Evolutionary conservation across 2,888 invertebrate species (phyloP).

Genomic region (Pteria penguin): DNA sequence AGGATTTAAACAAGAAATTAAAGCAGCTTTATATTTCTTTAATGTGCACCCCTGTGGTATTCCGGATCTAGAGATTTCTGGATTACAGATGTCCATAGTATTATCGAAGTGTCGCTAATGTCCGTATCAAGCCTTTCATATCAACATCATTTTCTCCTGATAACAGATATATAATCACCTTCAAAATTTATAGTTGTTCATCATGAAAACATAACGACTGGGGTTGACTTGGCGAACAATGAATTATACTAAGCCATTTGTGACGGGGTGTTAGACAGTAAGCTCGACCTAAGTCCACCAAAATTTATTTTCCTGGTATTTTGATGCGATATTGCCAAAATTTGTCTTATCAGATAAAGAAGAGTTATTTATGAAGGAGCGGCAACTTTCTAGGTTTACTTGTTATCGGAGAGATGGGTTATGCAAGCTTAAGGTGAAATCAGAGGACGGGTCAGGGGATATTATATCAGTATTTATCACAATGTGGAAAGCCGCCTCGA

Average conservation of each 20-base stretch:
- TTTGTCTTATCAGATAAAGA: conserved; percentile 40
- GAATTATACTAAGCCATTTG: neutral
- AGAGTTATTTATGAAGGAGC: conserved; percentile 43
- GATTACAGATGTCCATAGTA: neutral
- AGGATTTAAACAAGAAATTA: neutral
- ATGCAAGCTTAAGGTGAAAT: conserved; percentile 43
- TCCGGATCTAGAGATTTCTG: neutral
- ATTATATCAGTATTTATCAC: conserved; percentile 43
- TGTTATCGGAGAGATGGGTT: conserved; percentile 39
- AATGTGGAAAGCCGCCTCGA: conserved; percentile 28
- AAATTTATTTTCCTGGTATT: conserved; percentile 24
- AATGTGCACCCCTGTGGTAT: neutral
- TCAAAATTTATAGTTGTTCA: conserved; percentile 7
- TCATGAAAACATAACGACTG: neutral
- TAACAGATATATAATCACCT: neutral
- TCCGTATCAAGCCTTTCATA: neutral
- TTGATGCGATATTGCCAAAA: conserved; percentile 9
- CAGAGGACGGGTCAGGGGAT: conserved; percentile 36
- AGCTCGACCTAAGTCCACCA: neutral
- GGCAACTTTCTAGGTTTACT: conserved; percentile 30
- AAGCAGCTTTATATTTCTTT: neutral
- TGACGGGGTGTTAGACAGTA: neutral
- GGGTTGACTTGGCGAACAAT: neutral
- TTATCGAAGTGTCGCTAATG: neutral
- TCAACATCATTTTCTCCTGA: neutral